Base-by-base conservation (phyloP, 2,888 invertebrate species). In the Leucophora obtusa region DNA sequence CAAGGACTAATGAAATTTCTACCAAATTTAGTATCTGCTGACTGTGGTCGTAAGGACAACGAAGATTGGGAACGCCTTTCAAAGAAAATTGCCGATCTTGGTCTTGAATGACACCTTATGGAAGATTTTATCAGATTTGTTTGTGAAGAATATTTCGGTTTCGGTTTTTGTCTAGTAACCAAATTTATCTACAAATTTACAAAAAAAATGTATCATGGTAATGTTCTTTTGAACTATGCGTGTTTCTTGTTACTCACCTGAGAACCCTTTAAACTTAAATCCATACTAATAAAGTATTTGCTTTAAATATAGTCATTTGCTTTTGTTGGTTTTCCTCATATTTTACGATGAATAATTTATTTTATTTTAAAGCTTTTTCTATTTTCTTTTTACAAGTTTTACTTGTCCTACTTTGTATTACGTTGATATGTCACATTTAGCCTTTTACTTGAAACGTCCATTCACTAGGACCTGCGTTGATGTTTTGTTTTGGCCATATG, bases 231-330 rank as follows among this genome's bases (percentile, higher is more conserved):
- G 1, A 15, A 1, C 0, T 15, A 24, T n/a, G 9, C 9, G n/a
- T n/a, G 11, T n/a, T 8, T 28, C n/a, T 56, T 56, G 53, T 18
- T 14, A 82, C 85, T 83, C 79, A 90, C 90, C 87, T 90, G 90
- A 38, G 90, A 91, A 79, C 90, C 90, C 82, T 84, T 84, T 68
- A 91, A 87, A 86, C 89, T 87, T 85, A 91, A 88, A 88, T 91
- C 90, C 90, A 90, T 90, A 86, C 86, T 89, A 87, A 72, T 9
- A 9, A 8, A 28, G 17, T 68, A 35, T 53, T 63, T 11, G 10
- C 15, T 33, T 70, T 35, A 56, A 60, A 33, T 62, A 7, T 14
- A 50, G 50, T 54, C 69, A 66, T 71, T 66, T 47, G 54, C 50
- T 60, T 59, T 28, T 68, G 15, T 59, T 51, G 11, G 38, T 51